A percentile compares a stretch with the other conserved stretches of the same genome.
Conservation (phyloP, 1,140 invertebrate species). For the Phocides pigmalion region DNA sequence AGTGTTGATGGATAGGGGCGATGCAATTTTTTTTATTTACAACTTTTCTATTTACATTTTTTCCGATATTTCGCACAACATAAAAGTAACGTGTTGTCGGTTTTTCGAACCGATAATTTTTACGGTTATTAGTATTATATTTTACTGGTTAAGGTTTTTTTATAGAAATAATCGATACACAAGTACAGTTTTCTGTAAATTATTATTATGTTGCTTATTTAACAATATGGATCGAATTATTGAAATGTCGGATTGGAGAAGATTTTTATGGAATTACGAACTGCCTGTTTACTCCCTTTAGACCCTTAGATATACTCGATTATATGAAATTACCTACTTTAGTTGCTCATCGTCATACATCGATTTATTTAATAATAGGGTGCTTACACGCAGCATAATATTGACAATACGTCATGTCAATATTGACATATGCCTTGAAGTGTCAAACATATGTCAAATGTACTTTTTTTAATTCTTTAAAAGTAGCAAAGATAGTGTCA, state of each 20-base stretch:
- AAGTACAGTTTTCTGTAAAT: conserved; percentile 20
- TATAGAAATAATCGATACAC: conserved; percentile 6
- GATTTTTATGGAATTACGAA: background rate
- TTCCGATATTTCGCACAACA: conserved; percentile 40
- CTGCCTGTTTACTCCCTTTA: background rate
- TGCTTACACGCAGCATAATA: no score
- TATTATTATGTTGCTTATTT: conserved; percentile 8
- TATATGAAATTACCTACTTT: conserved; percentile 28
- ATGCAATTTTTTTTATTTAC: conserved; percentile 45
- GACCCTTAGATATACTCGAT: conserved; percentile 18
- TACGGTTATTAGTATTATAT: conserved; percentile 24
- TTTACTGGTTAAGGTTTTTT: conserved; percentile 25
- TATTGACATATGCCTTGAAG: no score
- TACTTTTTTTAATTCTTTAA: no score
- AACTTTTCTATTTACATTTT: conserved; percentile 29
- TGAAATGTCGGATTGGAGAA: background rate
- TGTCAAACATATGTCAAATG: no score
- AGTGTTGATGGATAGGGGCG: conserved; percentile 27
- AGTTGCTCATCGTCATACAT: conserved; percentile 50
- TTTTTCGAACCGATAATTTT: conserved; percentile 19
- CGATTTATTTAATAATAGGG: conserved; percentile 36
- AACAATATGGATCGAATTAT: conserved; percentile 1
- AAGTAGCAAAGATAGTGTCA: no score
- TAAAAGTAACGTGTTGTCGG: conserved; percentile 8
- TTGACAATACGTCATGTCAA: no score